phyloP scores from a whole-genome alignment of 2,113 vertebrate species.

The Apeltes quadracus region DNA sequence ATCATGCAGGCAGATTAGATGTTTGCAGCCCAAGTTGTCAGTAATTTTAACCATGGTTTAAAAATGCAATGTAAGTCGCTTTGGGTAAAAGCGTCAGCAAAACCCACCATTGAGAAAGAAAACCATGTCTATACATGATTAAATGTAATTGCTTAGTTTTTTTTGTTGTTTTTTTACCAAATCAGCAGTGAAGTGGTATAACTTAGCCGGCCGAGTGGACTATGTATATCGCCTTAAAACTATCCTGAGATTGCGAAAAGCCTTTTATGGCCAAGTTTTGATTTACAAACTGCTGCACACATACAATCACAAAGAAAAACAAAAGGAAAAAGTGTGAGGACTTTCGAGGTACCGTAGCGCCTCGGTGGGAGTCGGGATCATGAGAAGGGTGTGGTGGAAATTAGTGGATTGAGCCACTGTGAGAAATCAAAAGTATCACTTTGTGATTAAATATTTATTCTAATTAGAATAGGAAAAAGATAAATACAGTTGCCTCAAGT shows the following conservation, averaged over 20 bases:
- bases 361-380: constrained; percentile 40
- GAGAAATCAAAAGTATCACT: too few species aligned
- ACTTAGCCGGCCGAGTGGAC: constrained; percentile 45
- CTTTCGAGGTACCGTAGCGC: constrained; percentile 5
- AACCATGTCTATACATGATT: constrained; percentile 43
- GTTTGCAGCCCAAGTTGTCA: constrained; percentile 42
- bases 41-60: too few species aligned
- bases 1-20: constrained; percentile 59
- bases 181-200: constrained; percentile 55
- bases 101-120: constrained; percentile 39
- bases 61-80: too few species aligned
- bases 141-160: constrained; percentile 50
- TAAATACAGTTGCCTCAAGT: too few species aligned
- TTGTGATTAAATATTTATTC: too few species aligned
- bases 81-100: too few species aligned
- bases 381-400: too few species aligned
- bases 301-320: neutral
- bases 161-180: constrained; percentile 43
- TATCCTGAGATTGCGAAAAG: constrained; percentile 24
- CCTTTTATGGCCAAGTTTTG: neutral
- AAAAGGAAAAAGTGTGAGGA: neutral
- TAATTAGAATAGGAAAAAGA: too few species aligned
- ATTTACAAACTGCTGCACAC: constrained; percentile 11
- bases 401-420: too few species aligned
- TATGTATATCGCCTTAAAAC: constrained; percentile 54